Base-by-base conservation (phyloP, 2,797 vertebrate genomes). In the Microtus obscurus region DNA sequence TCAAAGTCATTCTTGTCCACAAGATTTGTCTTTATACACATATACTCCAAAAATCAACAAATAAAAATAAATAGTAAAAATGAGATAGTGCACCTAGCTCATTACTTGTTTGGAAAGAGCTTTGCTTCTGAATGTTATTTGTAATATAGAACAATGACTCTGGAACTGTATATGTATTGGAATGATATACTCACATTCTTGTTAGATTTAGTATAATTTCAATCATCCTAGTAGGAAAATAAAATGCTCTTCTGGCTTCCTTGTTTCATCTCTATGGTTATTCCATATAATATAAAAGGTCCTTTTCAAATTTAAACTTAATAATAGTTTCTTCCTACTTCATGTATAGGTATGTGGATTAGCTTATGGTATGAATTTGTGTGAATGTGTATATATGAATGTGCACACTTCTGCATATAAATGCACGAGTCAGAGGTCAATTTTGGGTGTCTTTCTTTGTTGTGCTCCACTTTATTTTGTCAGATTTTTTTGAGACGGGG, bases 221-320 rank as follows among this genome's bases (percentile, higher is more conserved):
- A 94, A 69, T 79, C 37, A 82, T 82, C n/a, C 27, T 86, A 96
- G 90, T 78, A 87, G 1, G 69, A 94, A 10, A 95, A 17, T n/a
- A 89, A 93, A 91, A 94, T 73, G 63, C 19, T 83, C 56, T 96
- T 90, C 17, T 85, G 43, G 53, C 17, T 94, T 94, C 43, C 65
- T 91, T 21, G 37, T 94, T 96, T 89, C 71, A 31, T 90, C 29
- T 29, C 45, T 91, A 43, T 90, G 91, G 79, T 83, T 93, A 93
- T 93, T 87, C 29, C 56, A 37, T 34, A 40, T 37, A 61, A 19
- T 59, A 82, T 29, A 88, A 65, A 89, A 93, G 83, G 2, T 91
- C 10, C 29, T 76, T 89, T 95, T 89, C 56, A 87, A 95, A 56
- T 83, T 91, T 78, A 95, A 48, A 67, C 87, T 73, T 91, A 51